Evolutionary conservation across 2,888 invertebrate genomes (phyloP).

Genomic region (Drosophila macrothrix): DNA sequence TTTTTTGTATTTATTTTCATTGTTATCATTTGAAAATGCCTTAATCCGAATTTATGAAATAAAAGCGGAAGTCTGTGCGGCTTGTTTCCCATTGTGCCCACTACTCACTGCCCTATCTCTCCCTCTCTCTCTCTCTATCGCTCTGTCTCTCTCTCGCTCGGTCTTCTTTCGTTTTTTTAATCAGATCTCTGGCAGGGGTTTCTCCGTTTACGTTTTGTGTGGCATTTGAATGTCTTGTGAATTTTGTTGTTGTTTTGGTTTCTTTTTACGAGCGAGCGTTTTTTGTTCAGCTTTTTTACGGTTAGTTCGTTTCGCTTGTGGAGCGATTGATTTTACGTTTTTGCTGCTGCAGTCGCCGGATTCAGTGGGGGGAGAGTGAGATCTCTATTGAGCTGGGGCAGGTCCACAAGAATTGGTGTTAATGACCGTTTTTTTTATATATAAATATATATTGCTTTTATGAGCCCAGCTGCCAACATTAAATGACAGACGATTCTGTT

Average conservation of each 20-base stretch:
- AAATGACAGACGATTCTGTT: slow-evolving; percentile 38
- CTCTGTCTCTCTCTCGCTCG: neutral
- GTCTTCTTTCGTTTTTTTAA: slow-evolving; percentile 7
- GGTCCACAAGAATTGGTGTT: slow-evolving; percentile 49
- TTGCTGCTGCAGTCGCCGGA: slow-evolving; percentile 17
- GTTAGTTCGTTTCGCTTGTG: slow-evolving; percentile 61
- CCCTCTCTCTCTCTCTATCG: neutral
- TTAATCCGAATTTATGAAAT: slow-evolving; percentile 80
- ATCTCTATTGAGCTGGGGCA: slow-evolving; percentile 3
- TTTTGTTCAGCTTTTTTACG: slow-evolving; percentile 44
- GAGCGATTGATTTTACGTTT: slow-evolving; percentile 64
- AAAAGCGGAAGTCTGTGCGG: slow-evolving; percentile 79
- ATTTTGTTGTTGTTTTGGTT: slow-evolving; percentile 42
- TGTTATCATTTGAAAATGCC: slow-evolving; percentile 80
- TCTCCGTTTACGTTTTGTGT: slow-evolving; percentile 57
- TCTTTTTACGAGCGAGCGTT: slow-evolving; percentile 56
- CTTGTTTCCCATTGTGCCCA: slow-evolving; percentile 71
- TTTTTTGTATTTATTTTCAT: slow-evolving; percentile 60
- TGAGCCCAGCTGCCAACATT: slow-evolving; percentile 47
- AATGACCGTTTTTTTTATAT: slow-evolving; percentile 39
- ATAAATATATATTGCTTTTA: slow-evolving; percentile 7
- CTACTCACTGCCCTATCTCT: slow-evolving; percentile 21
- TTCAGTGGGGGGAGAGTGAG: neutral
- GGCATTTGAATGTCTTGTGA: slow-evolving; percentile 60
- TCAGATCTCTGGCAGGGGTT: slow-evolving; percentile 10